These are phyloP conservation scores for Panzeria rudis DNA, from an alignment of 2,888 invertebrate species.

Conservation along the genomic window DNA sequence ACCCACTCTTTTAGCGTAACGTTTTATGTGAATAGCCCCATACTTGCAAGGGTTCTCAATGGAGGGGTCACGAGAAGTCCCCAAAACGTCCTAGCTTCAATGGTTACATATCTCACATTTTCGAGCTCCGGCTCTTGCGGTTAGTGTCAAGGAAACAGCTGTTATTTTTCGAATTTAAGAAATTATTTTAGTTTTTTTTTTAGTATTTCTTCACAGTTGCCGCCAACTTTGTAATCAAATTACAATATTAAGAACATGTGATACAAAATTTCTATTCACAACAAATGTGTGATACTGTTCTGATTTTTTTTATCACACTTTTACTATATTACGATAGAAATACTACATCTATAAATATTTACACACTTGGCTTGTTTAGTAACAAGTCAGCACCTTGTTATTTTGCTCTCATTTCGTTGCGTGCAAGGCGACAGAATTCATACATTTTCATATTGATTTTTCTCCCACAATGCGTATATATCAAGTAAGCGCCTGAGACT, in stretches of 20 bases:
- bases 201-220: background rate
- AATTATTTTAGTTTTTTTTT: background rate
- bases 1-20: too few species aligned
- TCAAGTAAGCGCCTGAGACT: background rate
- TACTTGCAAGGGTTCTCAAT: too few species aligned
- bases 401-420: background rate
- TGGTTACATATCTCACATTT: too few species aligned
- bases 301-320: constrained; percentile 37
- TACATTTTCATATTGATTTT: constrained; percentile 48
- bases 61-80: too few species aligned
- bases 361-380: constrained; percentile 28
- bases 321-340: background rate
- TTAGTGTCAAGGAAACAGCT: too few species aligned
- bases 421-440: constrained; percentile 24
- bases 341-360: constrained; percentile 37
- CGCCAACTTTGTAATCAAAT: background rate
- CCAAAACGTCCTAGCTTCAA: too few species aligned
- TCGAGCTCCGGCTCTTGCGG: too few species aligned
- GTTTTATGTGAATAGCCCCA: too few species aligned
- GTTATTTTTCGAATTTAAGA: background rate
- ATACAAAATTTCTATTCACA: background rate
- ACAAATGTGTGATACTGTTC: too few species aligned
- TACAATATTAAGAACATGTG: background rate
- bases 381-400: constrained; percentile 30
- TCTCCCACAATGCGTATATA: background rate